These are phyloP conservation scores for Stramonita haemastoma DNA, from an alignment of 2,888 invertebrate genomes.

Conservation along the genomic window DNA sequence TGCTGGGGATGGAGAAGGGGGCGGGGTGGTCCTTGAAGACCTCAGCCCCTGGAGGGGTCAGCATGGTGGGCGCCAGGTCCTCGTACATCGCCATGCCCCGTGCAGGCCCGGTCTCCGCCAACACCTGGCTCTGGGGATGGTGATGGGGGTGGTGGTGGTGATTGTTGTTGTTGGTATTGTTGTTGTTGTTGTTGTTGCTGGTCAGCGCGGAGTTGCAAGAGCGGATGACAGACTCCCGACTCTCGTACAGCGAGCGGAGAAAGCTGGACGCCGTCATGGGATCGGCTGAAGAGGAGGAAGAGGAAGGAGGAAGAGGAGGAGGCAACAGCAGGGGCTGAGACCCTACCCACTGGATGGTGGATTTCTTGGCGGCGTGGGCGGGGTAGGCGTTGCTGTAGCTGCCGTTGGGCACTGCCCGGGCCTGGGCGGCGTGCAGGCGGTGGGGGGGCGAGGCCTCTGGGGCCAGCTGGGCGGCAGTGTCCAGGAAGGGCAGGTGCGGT, in stretches of 20 bases:
- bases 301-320: constrained; percentile 28
- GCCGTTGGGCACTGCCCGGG: not conserved
- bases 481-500: constrained; percentile 85
- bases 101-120: not conserved
- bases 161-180: constrained; percentile 5
- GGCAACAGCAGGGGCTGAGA: constrained; percentile 70
- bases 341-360: constrained; percentile 93
- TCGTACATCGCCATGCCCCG: constrained; percentile 14
- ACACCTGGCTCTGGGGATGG: not conserved
- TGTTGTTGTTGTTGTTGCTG: constrained; percentile 40
- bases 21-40: constrained; percentile 71
- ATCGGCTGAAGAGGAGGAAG: constrained; percentile 69
- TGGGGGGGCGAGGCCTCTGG: constrained; percentile 84
- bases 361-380: constrained; percentile 57
- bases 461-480: constrained; percentile 76
- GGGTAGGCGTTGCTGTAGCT: constrained; percentile 36
- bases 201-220: constrained; percentile 78
- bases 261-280: constrained; percentile 91
- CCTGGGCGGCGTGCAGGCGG: not conserved
- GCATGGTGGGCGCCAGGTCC: constrained; percentile 78
- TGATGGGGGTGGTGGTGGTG: not conserved
- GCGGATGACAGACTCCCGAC: constrained; percentile 95
- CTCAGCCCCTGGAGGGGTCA: constrained; percentile 94
- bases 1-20: constrained; percentile 49
- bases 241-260: constrained; percentile 92